Conservation (phyloP, 2,797 vertebrate species). For the Sarcoramphus papa region DNA sequence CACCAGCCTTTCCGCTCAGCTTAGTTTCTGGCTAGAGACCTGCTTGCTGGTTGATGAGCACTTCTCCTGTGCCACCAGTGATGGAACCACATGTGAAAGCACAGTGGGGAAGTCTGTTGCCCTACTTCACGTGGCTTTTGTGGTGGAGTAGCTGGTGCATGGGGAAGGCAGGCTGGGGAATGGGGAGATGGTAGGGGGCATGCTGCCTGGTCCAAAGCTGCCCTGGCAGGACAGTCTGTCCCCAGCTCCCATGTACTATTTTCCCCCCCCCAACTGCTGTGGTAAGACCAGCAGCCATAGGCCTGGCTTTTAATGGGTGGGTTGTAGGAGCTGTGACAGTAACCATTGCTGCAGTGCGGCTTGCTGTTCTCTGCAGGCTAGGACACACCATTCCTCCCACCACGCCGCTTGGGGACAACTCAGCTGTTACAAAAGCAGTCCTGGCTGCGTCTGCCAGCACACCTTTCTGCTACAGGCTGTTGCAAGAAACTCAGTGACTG, state of each 20-base stretch:
- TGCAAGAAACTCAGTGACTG: background rate
- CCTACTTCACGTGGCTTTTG: background rate
- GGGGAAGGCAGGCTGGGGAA: background rate
- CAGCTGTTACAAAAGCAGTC: background rate
- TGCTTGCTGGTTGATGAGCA: background rate
- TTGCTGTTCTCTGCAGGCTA: background rate
- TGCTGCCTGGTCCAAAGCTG: background rate
- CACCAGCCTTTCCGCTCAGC: background rate
- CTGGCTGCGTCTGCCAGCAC: background rate
- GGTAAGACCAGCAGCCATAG: background rate
- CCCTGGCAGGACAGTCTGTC: background rate
- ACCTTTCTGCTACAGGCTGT: background rate
- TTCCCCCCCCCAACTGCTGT: rapidly evolving
- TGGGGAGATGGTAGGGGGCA: too few relatives aligned
- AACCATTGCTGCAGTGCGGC: background rate
- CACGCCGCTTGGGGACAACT: background rate
- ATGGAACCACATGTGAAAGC: background rate
- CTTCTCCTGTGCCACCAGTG: background rate
- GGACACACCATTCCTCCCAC: background rate
- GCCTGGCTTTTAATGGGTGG: background rate
- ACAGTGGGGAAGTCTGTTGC: background rate
- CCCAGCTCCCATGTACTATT: background rate
- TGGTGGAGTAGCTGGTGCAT: background rate
- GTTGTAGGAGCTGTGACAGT: background rate
- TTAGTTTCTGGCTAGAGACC: background rate